phyloP scores from a whole-genome alignment of 2,888 invertebrate genomes.

The Pollenia labialis region DNA sequence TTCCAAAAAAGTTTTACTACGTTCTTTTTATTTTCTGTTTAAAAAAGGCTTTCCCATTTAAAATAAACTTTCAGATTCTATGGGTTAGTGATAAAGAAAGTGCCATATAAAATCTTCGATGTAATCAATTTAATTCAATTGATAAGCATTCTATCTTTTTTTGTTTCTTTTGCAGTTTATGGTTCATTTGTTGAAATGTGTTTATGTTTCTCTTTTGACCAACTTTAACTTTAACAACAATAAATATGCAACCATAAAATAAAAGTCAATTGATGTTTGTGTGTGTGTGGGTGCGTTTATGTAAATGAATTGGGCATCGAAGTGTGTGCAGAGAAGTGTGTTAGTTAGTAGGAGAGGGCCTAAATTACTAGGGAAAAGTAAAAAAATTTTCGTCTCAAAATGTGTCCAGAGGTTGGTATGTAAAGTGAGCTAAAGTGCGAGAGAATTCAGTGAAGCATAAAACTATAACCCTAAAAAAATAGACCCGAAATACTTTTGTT shows the following conservation, averaged over 20 bases:
- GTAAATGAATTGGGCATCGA: background rate
- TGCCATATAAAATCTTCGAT: constrained; percentile 39
- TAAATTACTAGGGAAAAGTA: background rate
- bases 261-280: constrained; percentile 29
- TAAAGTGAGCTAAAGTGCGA: constrained; percentile 22
- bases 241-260: constrained; percentile 18
- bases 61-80: background rate
- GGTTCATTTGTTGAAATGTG: constrained; percentile 3
- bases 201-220: background rate
- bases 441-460: constrained; percentile 47
- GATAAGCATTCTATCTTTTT: constrained; percentile 22
- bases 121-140: constrained; percentile 51
- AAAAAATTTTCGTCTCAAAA: constrained; percentile 5
- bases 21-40: background rate
- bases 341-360: background rate
- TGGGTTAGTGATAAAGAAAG: constrained; percentile 21
- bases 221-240: constrained; percentile 24
- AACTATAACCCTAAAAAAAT: constrained; percentile 58
- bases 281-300: background rate
- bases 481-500: constrained; percentile 25
- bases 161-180: constrained; percentile 2
- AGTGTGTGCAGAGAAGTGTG: background rate
- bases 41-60: background rate
- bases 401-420: background rate
- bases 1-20: background rate